Conservation (phyloP, 2,797 vertebrate species). For the Malacoctenus gilli region DNA sequence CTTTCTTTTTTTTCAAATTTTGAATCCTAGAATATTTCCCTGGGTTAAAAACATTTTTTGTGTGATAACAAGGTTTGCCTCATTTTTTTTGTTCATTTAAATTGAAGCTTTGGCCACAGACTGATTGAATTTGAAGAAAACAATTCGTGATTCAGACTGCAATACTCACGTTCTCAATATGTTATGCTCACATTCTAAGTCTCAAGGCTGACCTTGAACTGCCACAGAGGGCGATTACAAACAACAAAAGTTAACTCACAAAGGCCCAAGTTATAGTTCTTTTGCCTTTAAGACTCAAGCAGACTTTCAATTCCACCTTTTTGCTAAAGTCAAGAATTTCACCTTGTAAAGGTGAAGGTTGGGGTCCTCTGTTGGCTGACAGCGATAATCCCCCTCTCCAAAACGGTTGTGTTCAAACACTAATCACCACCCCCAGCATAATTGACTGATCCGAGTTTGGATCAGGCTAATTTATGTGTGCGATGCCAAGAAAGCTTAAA, state of each 20-base stretch:
- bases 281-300: conserved; percentile 19
- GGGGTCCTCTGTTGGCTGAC: conserved; percentile 70
- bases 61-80: too few relatives aligned
- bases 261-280: background rate
- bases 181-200: conserved; percentile 2
- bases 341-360: conserved; percentile 77
- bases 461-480: conserved; percentile 80
- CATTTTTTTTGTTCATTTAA: background rate
- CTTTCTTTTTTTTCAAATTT: background rate
- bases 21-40: too few relatives aligned
- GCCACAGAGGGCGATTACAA: conserved; percentile 13
- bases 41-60: too few relatives aligned
- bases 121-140: background rate
- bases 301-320: conserved; percentile 29
- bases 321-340: conserved; percentile 40
- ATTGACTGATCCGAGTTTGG: conserved; percentile 75
- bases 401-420: conserved; percentile 79
- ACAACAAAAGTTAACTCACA: conserved; percentile 25
- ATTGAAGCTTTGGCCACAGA: background rate
- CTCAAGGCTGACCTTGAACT: conserved; percentile 19
- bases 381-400: conserved; percentile 75
- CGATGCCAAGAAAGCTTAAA: conserved; percentile 77
- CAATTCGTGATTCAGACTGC: too few relatives aligned
- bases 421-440: conserved; percentile 75
- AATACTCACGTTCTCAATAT: too few relatives aligned